phyloP scores from a whole-genome alignment of 2,113 vertebrate species.

The Coreoperca whiteheadi region DNA sequence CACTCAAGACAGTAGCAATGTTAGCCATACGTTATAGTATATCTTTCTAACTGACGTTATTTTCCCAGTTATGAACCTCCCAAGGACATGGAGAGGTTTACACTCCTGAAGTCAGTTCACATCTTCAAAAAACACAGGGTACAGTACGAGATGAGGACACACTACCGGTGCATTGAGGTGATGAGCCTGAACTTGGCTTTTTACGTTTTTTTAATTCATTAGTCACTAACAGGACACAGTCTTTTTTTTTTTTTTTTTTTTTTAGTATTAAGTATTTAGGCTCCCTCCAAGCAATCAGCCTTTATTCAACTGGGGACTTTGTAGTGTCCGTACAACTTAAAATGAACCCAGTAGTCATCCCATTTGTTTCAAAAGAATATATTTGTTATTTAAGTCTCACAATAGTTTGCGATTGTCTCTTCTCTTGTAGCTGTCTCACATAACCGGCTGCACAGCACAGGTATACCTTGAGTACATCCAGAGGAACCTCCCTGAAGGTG shows the following conservation, averaged over 20 bases:
- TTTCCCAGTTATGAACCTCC: conserved; percentile 86
- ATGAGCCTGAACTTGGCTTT: conserved; percentile 30
- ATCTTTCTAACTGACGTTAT: background rate
- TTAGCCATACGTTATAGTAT: background rate
- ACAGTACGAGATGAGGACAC: conserved; percentile 98
- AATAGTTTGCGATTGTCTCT: background rate
- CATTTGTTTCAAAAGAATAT: background rate
- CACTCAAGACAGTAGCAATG: background rate
- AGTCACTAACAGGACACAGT: background rate
- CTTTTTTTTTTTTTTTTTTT: too few species aligned
- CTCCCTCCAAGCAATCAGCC: background rate
- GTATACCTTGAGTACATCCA: conserved; percentile 97
- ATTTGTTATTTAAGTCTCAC: background rate
- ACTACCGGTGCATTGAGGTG: conserved; percentile 91
- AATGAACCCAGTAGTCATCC: background rate
- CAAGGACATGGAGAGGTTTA: conserved; percentile 89
- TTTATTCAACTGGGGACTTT: background rate
- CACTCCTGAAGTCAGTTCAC: conserved; percentile 95
- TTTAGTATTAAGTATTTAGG: background rate
- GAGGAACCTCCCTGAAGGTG: conserved; percentile 96
- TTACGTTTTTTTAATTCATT: background rate
- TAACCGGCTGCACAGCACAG: conserved; percentile 91
- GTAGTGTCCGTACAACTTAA: background rate
- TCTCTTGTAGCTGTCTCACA: conserved; percentile 84
- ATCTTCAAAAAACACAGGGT: conserved; percentile 98